Conservation (phyloP, 2,113 vertebrate genomes). For the Pterocles gutturalis region DNA sequence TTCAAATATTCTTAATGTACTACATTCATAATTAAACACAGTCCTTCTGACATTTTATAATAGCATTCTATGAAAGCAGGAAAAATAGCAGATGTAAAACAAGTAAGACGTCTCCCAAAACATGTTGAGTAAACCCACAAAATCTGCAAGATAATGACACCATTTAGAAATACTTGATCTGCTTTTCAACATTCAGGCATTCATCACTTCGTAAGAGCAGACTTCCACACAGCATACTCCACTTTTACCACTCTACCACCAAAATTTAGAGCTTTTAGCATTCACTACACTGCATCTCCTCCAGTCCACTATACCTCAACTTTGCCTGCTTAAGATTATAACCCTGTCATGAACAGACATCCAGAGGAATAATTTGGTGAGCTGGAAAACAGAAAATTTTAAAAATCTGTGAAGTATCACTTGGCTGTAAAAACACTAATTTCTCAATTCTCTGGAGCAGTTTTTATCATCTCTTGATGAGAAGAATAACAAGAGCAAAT, state of each 20-base stretch:
- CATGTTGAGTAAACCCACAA: background rate
- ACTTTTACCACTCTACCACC: background rate
- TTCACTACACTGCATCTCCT: background rate
- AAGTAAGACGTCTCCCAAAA: background rate
- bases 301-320: background rate
- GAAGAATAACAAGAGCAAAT: background rate
- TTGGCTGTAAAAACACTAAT: background rate
- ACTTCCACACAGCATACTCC: background rate
- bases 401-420: background rate
- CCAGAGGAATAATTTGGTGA: background rate
- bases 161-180: background rate
- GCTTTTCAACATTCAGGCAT: background rate
- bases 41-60: background rate
- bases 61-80: background rate
- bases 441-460: background rate
- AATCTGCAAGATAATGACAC: background rate
- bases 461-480: background rate
- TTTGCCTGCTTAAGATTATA: background rate
- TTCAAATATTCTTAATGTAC: background rate
- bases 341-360: background rate
- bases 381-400: background rate
- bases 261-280: background rate
- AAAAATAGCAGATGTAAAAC: background rate
- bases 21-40: background rate
- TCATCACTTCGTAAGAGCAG: background rate